Percentiles rank a stretch among this genome's conserved stretches.
These are phyloP conservation scores for Caenorhabditis brenneri DNA, from an alignment of 1,140 invertebrate genomes.

Conservation along the genomic window DNA sequence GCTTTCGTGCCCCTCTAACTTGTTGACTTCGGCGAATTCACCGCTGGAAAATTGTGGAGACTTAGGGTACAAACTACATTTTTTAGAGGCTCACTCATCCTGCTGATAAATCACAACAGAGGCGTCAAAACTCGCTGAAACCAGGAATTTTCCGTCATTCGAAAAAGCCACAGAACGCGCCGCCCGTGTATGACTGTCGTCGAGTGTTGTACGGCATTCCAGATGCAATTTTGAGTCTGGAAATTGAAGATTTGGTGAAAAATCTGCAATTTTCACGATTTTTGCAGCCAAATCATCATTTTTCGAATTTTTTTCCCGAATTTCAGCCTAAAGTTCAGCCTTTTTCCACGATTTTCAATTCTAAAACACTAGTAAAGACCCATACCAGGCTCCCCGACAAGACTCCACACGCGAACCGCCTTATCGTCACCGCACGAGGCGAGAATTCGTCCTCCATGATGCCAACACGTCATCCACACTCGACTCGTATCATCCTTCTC, in stretches of 20 bases:
- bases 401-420: slow-evolving; percentile 84
- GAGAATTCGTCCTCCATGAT: slow-evolving; percentile 81
- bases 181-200: slow-evolving; percentile 88
- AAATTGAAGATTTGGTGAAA: background rate
- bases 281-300: too few species aligned
- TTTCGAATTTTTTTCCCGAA: background rate
- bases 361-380: slow-evolving; percentile 41
- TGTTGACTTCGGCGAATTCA: slow-evolving; percentile 90
- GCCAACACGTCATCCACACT: slow-evolving; percentile 94
- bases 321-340: background rate
- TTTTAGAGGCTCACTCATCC: slow-evolving; percentile 62
- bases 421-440: slow-evolving; percentile 93
- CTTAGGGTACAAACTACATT: background rate
- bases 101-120: slow-evolving; percentile 77
- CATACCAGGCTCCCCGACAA: slow-evolving; percentile 29
- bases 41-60: slow-evolving; percentile 76
- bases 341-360: background rate
- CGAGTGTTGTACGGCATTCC: slow-evolving; percentile 82
- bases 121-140: slow-evolving; percentile 94
- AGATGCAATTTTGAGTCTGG: slow-evolving; percentile 68
- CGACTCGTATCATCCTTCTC: slow-evolving; percentile 71
- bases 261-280: too few species aligned
- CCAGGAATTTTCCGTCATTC: slow-evolving; percentile 87
- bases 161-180: slow-evolving; percentile 91
- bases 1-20: slow-evolving; percentile 97